Base-by-base conservation (phyloP, 1,140 invertebrate species). In the Drosophila busckii region DNA sequence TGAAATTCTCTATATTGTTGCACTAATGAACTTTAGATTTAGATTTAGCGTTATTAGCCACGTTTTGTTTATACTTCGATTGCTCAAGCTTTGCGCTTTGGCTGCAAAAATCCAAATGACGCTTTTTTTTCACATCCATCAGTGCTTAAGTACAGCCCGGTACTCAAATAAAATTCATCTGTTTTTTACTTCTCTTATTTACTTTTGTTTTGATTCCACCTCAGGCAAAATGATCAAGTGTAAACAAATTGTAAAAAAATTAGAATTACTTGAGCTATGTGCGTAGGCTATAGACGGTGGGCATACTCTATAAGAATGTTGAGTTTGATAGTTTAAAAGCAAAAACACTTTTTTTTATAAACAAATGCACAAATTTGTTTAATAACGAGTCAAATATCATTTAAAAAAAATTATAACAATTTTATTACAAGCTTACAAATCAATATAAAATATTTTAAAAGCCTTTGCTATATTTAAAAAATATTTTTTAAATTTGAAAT, bases 51-150 rank as follows among this genome's bases (percentile, higher is more conserved):
- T 28, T 55, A 35, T 23, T 53, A 32, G 49, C 40, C 48, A 59
- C 52, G 28, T 32, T 26, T 3, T 10, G 12, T 34, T n/a, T 60
- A 42, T 44, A 49, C 38, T 54, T 17, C 55, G 55, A 29, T 49
- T 4, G 48, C 35, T 65, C 50, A 61, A 67, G n/a, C n/a, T 66
- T 67, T 31, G 62, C 16, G 41, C 7, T 46, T 20, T 15, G 23
- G 50, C 37, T 46, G 44, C 35, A 48, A 59, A 63, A n/a, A 42
- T 45, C 31, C 56, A 80, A 71, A 48, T 78, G 70, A 71, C 53
- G 37, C 56, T 70, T 75, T 70, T 70, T 76, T 34, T 28, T 41
- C 16, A 9, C 2, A 6, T 6, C 22, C 5, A n/a, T n/a, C 8
- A 46, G 13, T 7, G 52, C 8, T 60, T 60, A 53, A 45, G 49